Base-by-base conservation (phyloP, 2,888 invertebrate genomes). In the Nebria salina region DNA sequence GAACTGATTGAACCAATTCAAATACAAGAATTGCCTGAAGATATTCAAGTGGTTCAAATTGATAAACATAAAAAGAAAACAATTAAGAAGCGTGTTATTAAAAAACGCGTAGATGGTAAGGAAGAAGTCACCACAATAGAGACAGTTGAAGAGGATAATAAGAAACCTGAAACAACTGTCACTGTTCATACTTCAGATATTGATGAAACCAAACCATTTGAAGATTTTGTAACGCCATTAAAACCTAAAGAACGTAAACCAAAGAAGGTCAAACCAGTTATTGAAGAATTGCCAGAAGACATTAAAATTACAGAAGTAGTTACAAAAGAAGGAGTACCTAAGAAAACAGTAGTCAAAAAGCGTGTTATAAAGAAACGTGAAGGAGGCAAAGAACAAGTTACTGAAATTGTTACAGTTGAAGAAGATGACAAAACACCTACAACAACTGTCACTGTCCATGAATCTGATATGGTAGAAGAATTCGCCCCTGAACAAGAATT, bases 391-490 rank as follows among this genome's bases (percentile, higher is more conserved):
- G 88, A 86, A 84, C 86, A 87, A 83, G 85, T 83, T 25, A 87
- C 87, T 1, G 86, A 87, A 84, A 87, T 87, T 72, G 85, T 85
- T 11, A 86, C 86, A 9, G 83, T 86, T 42, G 84, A 86, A 83
- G 85, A 87, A 80, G 86, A 86, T 76, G 85, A 85, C 70, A 85
- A 85, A 80, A 76, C 3, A 13, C 86, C 90, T 83, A 85, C 89
- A 85, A 86, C 88, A 77, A 83, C 89, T 4, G 87, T 90, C 83
- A 85, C 89, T 70, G 87, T 87, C 77, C 86, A 88, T 76, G 88
- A 87, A 77, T 87, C 87, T 7, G 73, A 73, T 43, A 68, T 79
- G 65, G 65, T 25, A 25, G 82, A 78, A 82, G 81, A 66, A 83
- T 86, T 11, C 70, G 3, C n/a, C 13, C n/a, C 68, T 65, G 75